Conservation (phyloP, 2,797 vertebrate species). For the Gila robusta region DNA sequence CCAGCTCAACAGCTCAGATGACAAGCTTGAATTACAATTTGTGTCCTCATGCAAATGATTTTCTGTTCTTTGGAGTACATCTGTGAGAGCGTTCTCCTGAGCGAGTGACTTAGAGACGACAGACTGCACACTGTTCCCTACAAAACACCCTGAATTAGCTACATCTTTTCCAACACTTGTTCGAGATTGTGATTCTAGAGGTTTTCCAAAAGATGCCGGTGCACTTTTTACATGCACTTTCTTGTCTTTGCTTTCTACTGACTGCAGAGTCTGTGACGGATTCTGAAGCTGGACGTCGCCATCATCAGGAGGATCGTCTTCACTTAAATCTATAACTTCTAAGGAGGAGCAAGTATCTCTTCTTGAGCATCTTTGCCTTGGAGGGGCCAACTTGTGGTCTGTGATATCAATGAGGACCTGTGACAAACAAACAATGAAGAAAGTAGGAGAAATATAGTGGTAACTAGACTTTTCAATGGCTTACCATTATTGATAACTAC, state of each 20-base stretch:
- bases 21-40: slow-evolving; percentile 1
- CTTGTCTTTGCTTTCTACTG: slow-evolving; percentile 3
- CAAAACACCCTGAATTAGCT: slow-evolving; percentile 5
- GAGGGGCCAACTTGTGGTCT: slow-evolving; percentile 60
- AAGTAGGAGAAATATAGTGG: neutral
- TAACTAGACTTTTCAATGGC: neutral
- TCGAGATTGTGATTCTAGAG: neutral
- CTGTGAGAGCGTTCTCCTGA: neutral
- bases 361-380: slow-evolving; percentile 49
- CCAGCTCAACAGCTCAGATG: neutral
- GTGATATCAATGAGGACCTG: slow-evolving; percentile 73
- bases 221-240: neutral
- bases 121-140: neutral
- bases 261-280: neutral
- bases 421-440: slow-evolving; percentile 14
- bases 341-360: neutral
- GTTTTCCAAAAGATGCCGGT: neutral
- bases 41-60: neutral
- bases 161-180: slow-evolving; percentile 37
- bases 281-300: slow-evolving; percentile 1
- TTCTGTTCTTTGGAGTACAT: neutral
- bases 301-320: slow-evolving; percentile 16
- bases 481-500: neutral
- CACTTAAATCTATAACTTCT: slow-evolving; percentile 69
- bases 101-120: neutral